A percentile compares a stretch with the other conserved stretches of the same genome.
Conservation (phyloP, 2,113 vertebrate species). For the Stigmatopora nigra region DNA sequence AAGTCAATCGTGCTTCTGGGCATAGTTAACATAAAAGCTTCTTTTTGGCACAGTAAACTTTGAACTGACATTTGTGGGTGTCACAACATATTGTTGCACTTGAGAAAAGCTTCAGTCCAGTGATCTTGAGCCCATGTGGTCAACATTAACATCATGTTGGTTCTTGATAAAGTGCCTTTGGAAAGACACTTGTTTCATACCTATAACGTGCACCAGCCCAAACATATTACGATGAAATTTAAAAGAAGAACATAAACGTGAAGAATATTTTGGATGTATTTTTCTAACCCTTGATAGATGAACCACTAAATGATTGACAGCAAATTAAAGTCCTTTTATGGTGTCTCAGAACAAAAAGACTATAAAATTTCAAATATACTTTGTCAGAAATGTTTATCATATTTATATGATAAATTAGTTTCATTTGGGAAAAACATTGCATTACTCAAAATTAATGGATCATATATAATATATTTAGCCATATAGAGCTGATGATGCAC, state of each 20-base stretch:
- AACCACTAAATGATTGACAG: no score
- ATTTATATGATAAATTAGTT: no score
- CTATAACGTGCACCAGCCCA: not conserved
- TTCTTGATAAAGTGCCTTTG: not conserved
- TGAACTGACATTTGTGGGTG: constrained; percentile 3
- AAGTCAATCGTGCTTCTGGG: constrained; percentile 5
- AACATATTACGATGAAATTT: not conserved
- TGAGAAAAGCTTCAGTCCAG: not conserved
- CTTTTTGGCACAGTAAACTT: constrained; percentile 6
- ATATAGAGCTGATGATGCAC: not conserved
- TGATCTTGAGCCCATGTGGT: constrained; percentile 6
- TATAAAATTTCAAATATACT: no score
- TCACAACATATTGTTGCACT: constrained; percentile 2
- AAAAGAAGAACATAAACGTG: not conserved
- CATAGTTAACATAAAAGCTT: constrained; percentile 8
- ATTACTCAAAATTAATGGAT: no score
- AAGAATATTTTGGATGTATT: not conserved
- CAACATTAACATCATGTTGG: constrained; percentile 5
- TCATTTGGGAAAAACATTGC: not conserved
- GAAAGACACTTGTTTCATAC: not conserved
- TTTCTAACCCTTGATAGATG: not conserved
- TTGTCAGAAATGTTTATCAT: no score
- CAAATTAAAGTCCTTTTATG: no score
- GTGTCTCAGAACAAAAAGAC: no score
- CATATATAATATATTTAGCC: no score